phyloP scores from a whole-genome alignment of 2,888 invertebrate genomes.

The Tenthredo notha region DNA sequence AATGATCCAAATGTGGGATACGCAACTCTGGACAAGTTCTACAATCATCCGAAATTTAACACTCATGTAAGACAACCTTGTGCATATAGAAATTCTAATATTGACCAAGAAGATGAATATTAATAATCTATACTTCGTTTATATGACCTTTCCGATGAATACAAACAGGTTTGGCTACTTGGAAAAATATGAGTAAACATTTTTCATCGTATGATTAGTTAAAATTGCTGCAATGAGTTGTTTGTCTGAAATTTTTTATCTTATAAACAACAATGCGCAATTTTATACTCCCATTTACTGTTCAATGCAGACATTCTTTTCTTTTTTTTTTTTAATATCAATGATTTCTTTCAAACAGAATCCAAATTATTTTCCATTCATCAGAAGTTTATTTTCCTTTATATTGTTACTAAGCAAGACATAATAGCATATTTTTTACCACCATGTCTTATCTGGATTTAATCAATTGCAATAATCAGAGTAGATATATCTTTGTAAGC shows the following conservation, averaged over 20 bases:
- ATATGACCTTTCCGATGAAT: neutral
- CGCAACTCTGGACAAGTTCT: conserved; percentile 91
- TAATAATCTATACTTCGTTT: neutral
- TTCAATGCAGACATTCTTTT: neutral
- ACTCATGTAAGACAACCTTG: conserved; percentile 85
- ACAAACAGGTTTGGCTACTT: neutral
- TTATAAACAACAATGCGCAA: neutral
- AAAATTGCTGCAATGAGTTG: neutral
- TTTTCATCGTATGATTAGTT: neutral
- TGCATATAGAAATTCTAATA: neutral
- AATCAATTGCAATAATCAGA: conserved; percentile 32
- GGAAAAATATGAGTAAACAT: neutral
- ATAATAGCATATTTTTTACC: neutral
- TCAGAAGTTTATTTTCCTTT: neutral
- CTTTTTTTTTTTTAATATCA: neutral
- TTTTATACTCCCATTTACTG: neutral
- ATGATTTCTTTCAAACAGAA: neutral
- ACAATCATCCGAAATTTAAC: conserved; percentile 90
- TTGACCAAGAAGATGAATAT: neutral
- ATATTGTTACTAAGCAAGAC: neutral
- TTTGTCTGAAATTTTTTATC: neutral
- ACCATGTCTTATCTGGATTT: conserved; percentile 2
- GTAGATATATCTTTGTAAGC: conserved; percentile 13
- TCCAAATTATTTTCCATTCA: neutral
- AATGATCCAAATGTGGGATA: conserved; percentile 72